A percentile compares a stretch with the other conserved stretches of the same genome.
phyloP scores from a whole-genome alignment of 2,797 vertebrate genomes.

The Margarornis squamiger region DNA sequence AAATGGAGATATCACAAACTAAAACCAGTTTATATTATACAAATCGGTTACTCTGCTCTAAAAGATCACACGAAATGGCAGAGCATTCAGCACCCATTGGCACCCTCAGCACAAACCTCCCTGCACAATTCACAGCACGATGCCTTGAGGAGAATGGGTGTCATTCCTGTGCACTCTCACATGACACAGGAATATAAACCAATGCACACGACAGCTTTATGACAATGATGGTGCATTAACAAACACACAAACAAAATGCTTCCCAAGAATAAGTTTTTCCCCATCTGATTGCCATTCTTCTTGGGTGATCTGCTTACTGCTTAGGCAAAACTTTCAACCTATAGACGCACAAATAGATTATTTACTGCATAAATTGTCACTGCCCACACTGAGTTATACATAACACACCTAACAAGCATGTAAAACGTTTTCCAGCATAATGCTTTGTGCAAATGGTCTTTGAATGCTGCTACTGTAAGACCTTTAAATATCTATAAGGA shows the following conservation, averaged over 20 bases:
- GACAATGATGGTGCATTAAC: fast-evolving
- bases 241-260: background rate
- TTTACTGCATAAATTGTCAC: background rate
- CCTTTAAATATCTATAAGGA: background rate
- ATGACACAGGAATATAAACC: fast-evolving
- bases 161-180: background rate
- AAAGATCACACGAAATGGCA: background rate
- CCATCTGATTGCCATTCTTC: background rate
- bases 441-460: background rate
- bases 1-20: slow-evolving; percentile 4
- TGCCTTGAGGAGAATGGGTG: fast-evolving
- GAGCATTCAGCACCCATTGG: background rate
- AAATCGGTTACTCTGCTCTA: slow-evolving; percentile 13
- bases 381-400: background rate
- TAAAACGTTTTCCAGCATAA: background rate
- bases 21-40: slow-evolving; percentile 16
- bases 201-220: background rate
- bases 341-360: background rate
- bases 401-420: fast-evolving
- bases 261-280: background rate
- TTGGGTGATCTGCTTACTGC: background rate
- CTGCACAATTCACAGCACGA: background rate
- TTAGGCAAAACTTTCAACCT: background rate
- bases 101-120: background rate
- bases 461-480: background rate